phyloP scores from a whole-genome alignment of 2,797 vertebrate genomes.

The Oreochromis mossambicus region DNA sequence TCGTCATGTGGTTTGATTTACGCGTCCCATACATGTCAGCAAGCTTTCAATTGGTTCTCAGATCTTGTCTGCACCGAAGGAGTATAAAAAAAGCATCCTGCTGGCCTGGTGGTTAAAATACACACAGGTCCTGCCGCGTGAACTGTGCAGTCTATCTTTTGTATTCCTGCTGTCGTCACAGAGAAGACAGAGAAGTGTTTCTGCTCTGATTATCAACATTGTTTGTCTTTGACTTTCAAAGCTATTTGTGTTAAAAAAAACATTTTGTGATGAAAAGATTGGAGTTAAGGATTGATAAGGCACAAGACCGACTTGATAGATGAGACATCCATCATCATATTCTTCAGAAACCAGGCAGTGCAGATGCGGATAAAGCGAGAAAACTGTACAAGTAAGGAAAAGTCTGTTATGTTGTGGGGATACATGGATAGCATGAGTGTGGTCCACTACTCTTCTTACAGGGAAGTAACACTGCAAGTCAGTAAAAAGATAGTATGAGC shows the following conservation, averaged over 20 bases:
- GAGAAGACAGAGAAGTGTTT: neutral
- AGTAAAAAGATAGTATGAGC: neutral
- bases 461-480: neutral
- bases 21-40: neutral
- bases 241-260: neutral
- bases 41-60: neutral
- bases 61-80: neutral
- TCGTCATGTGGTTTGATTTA: slow-evolving; percentile 32
- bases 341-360: neutral
- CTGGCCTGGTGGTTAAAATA: neutral
- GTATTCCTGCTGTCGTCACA: neutral
- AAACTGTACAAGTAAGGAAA: neutral
- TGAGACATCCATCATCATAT: neutral
- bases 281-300: neutral
- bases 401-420: neutral
- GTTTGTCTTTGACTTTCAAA: neutral
- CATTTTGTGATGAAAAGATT: neutral
- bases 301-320: neutral
- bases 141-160: neutral
- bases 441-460: neutral
- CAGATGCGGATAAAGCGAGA: neutral
- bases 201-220: neutral
- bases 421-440: neutral
- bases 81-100: neutral
- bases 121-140: neutral